Conservation (phyloP, 37 sponge, comb jelly and placozoan species). For the Cliona cf. orientalis region DNA sequence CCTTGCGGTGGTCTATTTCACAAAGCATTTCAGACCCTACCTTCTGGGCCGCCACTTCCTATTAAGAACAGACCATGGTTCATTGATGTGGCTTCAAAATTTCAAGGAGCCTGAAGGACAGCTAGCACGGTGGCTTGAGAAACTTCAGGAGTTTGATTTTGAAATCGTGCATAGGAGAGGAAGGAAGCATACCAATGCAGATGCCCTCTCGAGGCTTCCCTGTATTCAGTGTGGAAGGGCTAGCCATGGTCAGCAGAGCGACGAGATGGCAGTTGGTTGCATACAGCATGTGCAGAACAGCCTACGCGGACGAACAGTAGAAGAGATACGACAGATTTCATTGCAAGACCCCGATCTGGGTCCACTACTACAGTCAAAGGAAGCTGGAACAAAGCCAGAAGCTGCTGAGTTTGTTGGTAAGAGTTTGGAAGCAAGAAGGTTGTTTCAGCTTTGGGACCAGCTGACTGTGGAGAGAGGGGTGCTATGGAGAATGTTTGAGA, state of each 20-base stretch:
- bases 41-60: no score
- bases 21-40: no score
- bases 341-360: slow-evolving; percentile 13
- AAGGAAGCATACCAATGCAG: slow-evolving; percentile 14
- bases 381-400: slow-evolving; percentile 1
- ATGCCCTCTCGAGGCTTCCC: neutral
- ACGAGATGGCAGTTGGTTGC: no score
- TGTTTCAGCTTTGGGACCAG: slow-evolving; percentile 29
- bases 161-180: neutral
- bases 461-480: slow-evolving; percentile 30
- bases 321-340: slow-evolving; percentile 16
- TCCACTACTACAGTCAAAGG: neutral
- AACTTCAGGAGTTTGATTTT: slow-evolving; percentile 22
- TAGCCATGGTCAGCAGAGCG: no score
- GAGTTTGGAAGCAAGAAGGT: slow-evolving; percentile 13
- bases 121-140: slow-evolving; percentile 2
- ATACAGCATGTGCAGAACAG: no score
- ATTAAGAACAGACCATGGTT: slow-evolving; percentile 25
- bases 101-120: slow-evolving; percentile 25
- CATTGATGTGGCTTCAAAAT: slow-evolving; percentile 14
- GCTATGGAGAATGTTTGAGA: slow-evolving; percentile 18
- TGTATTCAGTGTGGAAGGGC: neutral
- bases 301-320: neutral
- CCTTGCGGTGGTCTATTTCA: no score
- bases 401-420: slow-evolving; percentile 4